Base-by-base conservation (phyloP, 2,797 vertebrate species). In the Hapalemur alaotrensis region DNA sequence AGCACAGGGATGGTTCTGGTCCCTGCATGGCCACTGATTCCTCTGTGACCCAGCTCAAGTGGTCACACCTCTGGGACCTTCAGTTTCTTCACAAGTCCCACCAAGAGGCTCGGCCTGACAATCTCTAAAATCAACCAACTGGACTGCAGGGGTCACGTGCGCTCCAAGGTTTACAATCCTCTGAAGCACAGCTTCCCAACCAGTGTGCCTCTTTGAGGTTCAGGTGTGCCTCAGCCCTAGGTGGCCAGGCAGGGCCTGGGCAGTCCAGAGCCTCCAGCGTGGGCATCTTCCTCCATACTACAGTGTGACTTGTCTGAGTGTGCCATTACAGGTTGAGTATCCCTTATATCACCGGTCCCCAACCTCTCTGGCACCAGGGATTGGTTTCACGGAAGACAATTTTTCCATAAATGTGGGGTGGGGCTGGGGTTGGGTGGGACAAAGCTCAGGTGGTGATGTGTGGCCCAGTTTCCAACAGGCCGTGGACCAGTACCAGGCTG, bases 261-360 rank as follows among this genome's bases (percentile, higher is more conserved):
- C 52, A 38, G 18, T 20, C 41, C 22, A 73, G 63, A 38, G 52
- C 10, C 59, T 46, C 0, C 2, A 46, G 59, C 23, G 2, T 4
- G 2, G 41, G 79, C 73, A 50, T 10, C 46, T 73, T 23, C n/a
- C 65, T 63, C 38, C 12, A 25, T 0, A 35, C 14, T 1, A 11
- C 0, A 12, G 23, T 0, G 4, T 0, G 50, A 6, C 12, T 38
- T n/a, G 61, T 63, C 57, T 46, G 17, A 12, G 11, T 32, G 38
- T 38, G 38, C 25, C 43, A 9, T 11, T n/a, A 59, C 11, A 50
- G 10, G 46, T n/a, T 48, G 30, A 50, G 46, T 20, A n/a, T 50
- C 30, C 15, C 30, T 32, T n/a, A 11, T 48, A 59, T 59, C 57
- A 28, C 25, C 0, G 11, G 25, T 59, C 57, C 4, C 57, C 57